A percentile compares a stretch with the other conserved stretches of the same genome.
These are phyloP conservation scores for Cecropterus lyciades DNA, from an alignment of 1,140 invertebrate species.

Conservation along the genomic window DNA sequence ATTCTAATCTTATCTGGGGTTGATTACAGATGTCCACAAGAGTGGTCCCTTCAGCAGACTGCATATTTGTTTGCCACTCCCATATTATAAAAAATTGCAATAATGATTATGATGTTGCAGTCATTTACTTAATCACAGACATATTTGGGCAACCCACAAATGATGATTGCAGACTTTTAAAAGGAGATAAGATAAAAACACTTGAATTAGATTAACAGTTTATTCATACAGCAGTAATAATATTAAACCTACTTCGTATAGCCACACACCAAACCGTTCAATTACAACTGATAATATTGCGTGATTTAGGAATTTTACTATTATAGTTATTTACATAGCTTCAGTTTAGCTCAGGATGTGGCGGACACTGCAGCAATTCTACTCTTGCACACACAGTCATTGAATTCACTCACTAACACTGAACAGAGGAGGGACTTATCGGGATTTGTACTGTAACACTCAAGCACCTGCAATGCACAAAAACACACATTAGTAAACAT, in stretches of 20 bases:
- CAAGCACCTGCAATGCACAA: conserved; percentile 62
- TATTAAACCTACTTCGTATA: conserved; percentile 69
- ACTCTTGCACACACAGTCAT: conserved; percentile 79
- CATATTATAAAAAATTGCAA: too few relatives aligned
- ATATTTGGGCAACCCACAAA: too few relatives aligned
- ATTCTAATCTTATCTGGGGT: too few relatives aligned
- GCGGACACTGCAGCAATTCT: conserved; percentile 69
- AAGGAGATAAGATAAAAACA: conserved; percentile 40
- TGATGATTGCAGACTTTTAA: neutral
- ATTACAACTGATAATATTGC: conserved; percentile 42
- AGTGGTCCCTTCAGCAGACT: too few relatives aligned
- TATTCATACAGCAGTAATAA: conserved; percentile 76
- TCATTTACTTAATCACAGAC: too few relatives aligned
- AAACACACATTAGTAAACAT: conserved; percentile 18
- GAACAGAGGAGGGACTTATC: conserved; percentile 73
- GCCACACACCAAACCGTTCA: conserved; percentile 38
- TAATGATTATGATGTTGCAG: too few relatives aligned
- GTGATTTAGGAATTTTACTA: conserved; percentile 43
- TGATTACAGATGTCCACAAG: too few relatives aligned
- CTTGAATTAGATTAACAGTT: conserved; percentile 71
- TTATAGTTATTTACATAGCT: conserved; percentile 49
- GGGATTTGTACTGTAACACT: conserved; percentile 76
- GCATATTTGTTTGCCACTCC: too few relatives aligned
- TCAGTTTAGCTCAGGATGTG: conserved; percentile 52
- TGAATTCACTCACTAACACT: conserved; percentile 78